Percentiles rank a stretch among this genome's conserved stretches.
Evolutionary conservation across 2,888 invertebrate genomes (phyloP).

Genomic region (Polydrusus tereticollis): DNA sequence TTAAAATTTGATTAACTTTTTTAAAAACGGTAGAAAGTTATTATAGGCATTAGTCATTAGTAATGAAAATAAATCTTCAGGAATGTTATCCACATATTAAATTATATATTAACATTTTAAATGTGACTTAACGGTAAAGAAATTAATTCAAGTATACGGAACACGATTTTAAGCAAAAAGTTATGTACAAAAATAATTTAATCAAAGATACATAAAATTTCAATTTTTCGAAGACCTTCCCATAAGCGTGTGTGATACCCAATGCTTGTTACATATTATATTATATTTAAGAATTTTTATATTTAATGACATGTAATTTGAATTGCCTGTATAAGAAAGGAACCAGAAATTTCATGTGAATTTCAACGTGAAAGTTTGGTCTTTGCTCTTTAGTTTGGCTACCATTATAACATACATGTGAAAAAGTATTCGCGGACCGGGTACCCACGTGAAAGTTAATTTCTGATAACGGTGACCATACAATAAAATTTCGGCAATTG

Average conservation of each 20-base stretch:
- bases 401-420: background rate
- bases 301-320: constrained; percentile 36
- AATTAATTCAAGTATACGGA: no score
- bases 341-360: constrained; percentile 41
- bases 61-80: no score
- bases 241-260: constrained; percentile 7
- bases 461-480: constrained; percentile 2
- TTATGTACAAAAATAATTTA: no score
- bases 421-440: background rate
- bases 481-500: constrained; percentile 10
- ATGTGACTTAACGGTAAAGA: no score
- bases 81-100: no score
- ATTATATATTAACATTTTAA: no score
- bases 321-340: constrained; percentile 28
- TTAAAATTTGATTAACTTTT: no score
- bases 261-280: no score
- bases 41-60: no score
- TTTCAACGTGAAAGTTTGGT: constrained; percentile 40
- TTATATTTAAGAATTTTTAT: constrained; percentile 14
- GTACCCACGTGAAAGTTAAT: constrained; percentile 18
- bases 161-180: no score
- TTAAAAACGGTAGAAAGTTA: no score
- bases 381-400: constrained; percentile 29
- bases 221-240: background rate
- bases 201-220: background rate